phyloP scores from a whole-genome alignment of 2,797 vertebrate species.

The Argyrosomus regius region DNA sequence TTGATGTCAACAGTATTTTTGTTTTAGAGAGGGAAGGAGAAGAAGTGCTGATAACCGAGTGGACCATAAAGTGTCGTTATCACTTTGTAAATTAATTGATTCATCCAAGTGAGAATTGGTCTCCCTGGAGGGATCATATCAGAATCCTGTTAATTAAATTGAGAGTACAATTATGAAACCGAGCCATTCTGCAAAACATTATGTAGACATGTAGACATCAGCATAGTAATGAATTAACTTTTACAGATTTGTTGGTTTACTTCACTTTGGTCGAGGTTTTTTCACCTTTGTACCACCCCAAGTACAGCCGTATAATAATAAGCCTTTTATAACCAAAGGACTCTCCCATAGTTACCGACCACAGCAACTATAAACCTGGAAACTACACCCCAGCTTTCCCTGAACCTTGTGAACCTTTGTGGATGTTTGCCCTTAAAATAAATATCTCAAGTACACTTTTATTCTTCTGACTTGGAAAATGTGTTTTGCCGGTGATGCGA shows the following conservation, averaged over 20 bases:
- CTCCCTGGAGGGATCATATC: not conserved
- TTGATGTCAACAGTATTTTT: not conserved
- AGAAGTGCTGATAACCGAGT: not conserved
- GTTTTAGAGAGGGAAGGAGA: not conserved
- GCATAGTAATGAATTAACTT: slow-evolving; percentile 41
- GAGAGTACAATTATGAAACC: not conserved
- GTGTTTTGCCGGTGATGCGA: not conserved
- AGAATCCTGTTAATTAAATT: slow-evolving; percentile 1
- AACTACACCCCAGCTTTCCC: not conserved
- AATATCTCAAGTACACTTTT: not conserved
- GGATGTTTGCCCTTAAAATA: not conserved
- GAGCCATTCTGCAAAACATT: not conserved
- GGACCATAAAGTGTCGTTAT: not conserved
- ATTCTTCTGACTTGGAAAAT: not conserved
- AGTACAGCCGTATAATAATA: slow-evolving; percentile 11
- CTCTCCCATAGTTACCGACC: slow-evolving; percentile 32
- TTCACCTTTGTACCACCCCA: slow-evolving; percentile 62
- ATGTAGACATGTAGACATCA: not conserved
- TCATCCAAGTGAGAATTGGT: not conserved
- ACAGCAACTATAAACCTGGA: slow-evolving; percentile 38
- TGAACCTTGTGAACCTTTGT: not conserved
- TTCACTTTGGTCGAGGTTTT: slow-evolving; percentile 26
- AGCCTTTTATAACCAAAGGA: slow-evolving; percentile 37
- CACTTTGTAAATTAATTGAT: not conserved
- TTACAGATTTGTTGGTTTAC: slow-evolving; percentile 24